These are phyloP conservation scores for Callyntrura sp. DNA, from an alignment of 2,888 invertebrate genomes.

Conservation along the genomic window DNA sequence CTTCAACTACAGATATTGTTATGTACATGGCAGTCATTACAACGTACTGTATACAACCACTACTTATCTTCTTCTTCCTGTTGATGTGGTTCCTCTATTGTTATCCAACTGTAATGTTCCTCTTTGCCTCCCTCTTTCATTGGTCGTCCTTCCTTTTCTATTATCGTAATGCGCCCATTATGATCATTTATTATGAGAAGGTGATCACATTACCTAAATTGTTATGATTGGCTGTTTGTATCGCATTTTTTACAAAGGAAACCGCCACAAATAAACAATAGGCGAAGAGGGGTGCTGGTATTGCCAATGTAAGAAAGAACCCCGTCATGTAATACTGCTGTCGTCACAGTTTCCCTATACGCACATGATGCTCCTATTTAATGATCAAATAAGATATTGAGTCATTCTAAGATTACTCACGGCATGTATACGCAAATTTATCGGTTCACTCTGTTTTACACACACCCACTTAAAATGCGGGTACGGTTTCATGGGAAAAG, in stretches of 20 bases:
- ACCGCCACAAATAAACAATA: conserved; percentile 30
- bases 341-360: background rate
- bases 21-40: conserved; percentile 26
- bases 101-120: background rate
- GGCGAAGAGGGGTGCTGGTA: background rate
- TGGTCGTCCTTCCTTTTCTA: conserved; percentile 49
- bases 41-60: background rate
- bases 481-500: too few species aligned
- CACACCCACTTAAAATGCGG: background rate
- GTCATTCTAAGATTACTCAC: background rate
- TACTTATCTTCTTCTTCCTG: conserved; percentile 32
- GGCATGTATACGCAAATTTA: background rate
- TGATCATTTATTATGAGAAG: conserved; percentile 59
- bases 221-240: conserved; percentile 51
- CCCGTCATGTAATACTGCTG: background rate
- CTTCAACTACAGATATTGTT: conserved; percentile 8
- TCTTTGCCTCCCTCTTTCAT: background rate
- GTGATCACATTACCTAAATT: conserved; percentile 54
- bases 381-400: background rate
- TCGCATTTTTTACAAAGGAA: conserved; percentile 9
- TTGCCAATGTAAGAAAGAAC: conserved; percentile 4
- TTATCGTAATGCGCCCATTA: conserved; percentile 46
- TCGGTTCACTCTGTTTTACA: background rate
- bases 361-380: background rate
- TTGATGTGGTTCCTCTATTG: background rate